A percentile compares a stretch with the other conserved stretches of the same genome.
phyloP scores from a whole-genome alignment of 2,888 invertebrate species.

The Dolichomitus sp. region DNA sequence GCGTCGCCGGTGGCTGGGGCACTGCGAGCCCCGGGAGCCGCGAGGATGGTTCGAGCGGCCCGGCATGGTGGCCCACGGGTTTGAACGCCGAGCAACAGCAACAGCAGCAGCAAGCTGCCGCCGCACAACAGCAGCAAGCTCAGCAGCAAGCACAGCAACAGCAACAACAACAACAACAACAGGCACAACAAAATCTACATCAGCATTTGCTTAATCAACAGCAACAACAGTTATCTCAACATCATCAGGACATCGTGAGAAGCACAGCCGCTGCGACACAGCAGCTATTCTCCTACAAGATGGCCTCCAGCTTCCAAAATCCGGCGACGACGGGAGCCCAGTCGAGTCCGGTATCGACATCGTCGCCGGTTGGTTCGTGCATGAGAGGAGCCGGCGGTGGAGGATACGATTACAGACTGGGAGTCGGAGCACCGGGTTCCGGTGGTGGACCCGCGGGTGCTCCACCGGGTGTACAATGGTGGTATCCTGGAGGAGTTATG shows the following conservation, averaged over 20 bases:
- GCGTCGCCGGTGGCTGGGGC: constrained; percentile 89
- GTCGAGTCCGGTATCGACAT: constrained; percentile 89
- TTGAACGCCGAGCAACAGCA: constrained; percentile 82
- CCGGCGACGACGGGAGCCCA: constrained; percentile 90
- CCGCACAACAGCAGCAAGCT: constrained; percentile 85
- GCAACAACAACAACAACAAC: constrained; percentile 84
- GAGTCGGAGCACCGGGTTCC: constrained; percentile 86
- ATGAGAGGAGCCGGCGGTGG: constrained; percentile 81
- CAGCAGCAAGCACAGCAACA: constrained; percentile 88
- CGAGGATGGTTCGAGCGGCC: constrained; percentile 86
- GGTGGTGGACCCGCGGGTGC: constrained; percentile 85
- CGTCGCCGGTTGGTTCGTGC: constrained; percentile 88
- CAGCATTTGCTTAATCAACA: constrained; percentile 81
- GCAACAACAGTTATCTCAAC: constrained; percentile 81
- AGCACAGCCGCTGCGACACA: constrained; percentile 89
- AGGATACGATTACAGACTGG: constrained; percentile 91
- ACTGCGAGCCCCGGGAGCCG: constrained; percentile 85
- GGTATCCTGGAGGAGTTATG: constrained; percentile 91
- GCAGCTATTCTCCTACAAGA: constrained; percentile 94
- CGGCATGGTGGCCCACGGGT: constrained; percentile 88
- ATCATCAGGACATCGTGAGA: constrained; percentile 87
- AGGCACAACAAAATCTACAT: constrained; percentile 86
- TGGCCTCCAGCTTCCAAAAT: constrained; percentile 94
- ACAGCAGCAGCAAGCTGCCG: constrained; percentile 84
- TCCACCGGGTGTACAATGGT: constrained; percentile 89